phyloP scores from a whole-genome alignment of 2,113 vertebrate genomes.

The Channa maculata region DNA sequence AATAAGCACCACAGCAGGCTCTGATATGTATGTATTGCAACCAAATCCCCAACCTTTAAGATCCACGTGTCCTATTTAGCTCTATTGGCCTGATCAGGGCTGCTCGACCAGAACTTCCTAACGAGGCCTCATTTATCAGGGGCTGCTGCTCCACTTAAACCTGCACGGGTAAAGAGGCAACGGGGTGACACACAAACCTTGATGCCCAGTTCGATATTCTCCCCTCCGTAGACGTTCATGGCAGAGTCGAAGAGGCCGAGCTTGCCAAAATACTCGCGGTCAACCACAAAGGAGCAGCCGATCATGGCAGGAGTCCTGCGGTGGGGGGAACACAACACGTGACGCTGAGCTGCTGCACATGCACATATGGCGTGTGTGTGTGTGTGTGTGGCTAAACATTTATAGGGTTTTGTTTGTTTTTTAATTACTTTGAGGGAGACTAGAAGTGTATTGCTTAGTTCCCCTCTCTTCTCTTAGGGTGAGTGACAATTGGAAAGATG shows the following conservation, averaged over 20 bases:
- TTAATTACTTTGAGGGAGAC: too few species aligned
- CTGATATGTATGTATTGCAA: not conserved
- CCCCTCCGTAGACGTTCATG: constrained; percentile 98
- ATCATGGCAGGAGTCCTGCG: constrained; percentile 97
- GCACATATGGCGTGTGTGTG: not conserved
- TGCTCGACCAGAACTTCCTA: constrained; percentile 57
- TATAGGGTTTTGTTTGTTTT: too few species aligned
- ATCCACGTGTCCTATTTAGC: constrained; percentile 62
- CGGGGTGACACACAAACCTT: constrained; percentile 88
- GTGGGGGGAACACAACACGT: not conserved
- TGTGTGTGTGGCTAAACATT: too few species aligned
- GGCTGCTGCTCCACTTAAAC: constrained; percentile 66
- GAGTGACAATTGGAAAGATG: too few species aligned
- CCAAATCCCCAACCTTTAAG: constrained; percentile 17
- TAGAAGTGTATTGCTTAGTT: too few species aligned
- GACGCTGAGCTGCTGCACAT: too few species aligned
- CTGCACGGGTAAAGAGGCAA: constrained; percentile 47
- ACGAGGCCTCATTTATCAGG: constrained; percentile 74
- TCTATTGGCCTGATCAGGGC: constrained; percentile 34
- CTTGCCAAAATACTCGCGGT: constrained; percentile 94
- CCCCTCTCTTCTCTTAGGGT: too few species aligned
- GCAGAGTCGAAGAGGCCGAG: constrained; percentile 95
- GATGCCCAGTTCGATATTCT: constrained; percentile 98
- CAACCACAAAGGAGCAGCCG: constrained; percentile 96
- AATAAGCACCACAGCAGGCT: not conserved